These are phyloP conservation scores for Rhinoptilus africanus DNA, from an alignment of 2,113 vertebrate species.

Conservation along the genomic window DNA sequence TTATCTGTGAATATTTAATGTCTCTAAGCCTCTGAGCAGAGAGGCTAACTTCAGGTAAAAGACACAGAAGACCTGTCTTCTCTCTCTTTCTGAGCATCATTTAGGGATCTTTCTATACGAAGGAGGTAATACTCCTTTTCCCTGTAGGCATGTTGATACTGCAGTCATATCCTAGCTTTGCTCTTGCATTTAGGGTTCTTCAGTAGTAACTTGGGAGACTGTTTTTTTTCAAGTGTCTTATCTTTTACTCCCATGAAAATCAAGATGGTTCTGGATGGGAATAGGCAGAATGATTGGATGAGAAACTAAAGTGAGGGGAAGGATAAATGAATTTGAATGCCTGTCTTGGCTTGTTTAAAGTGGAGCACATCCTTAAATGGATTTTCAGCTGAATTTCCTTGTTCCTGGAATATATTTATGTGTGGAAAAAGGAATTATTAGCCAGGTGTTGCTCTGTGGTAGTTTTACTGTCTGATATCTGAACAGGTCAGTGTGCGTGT, in stretches of 20 bases:
- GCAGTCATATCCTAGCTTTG: neutral
- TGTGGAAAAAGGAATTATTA: neutral
- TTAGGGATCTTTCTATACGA: neutral
- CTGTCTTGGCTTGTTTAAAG: constrained; percentile 2
- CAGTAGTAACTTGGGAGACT: neutral
- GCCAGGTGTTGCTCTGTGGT: neutral
- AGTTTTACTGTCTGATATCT: neutral
- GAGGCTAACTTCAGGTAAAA: neutral
- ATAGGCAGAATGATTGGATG: neutral
- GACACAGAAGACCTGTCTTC: neutral
- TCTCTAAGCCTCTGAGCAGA: neutral
- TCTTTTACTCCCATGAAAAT: neutral
- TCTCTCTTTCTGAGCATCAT: neutral
- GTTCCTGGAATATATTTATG: neutral
- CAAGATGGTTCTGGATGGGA: neutral
- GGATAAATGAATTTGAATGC: neutral
- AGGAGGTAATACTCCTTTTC: neutral
- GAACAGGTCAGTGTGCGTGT: neutral
- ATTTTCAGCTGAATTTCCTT: constrained; percentile 3
- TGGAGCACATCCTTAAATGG: neutral
- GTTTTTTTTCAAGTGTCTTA: neutral
- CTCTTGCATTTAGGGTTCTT: neutral
- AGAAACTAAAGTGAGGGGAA: neutral
- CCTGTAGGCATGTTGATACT: neutral
- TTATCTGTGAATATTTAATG: neutral